Percentiles rank a stretch among this genome's conserved stretches.
These are phyloP conservation scores for Ylistrum balloti DNA, from an alignment of 1,140 invertebrate species.

Conservation along the genomic window DNA sequence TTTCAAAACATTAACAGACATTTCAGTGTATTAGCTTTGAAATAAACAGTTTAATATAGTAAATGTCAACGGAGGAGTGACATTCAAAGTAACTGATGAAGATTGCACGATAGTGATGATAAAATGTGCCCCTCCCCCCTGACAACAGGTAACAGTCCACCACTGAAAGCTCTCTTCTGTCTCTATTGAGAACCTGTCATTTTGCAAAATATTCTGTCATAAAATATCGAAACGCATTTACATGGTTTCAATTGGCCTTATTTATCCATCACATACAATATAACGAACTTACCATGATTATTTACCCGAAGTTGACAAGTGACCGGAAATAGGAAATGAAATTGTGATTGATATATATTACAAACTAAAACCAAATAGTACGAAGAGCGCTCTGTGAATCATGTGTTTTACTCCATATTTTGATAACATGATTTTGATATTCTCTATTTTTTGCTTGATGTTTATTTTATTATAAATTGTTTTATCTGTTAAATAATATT, in stretches of 20 bases:
- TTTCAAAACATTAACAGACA: too few species aligned
- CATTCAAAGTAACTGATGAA: too few species aligned
- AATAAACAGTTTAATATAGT: too few species aligned
- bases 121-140: too few species aligned
- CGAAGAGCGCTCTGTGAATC: neutral
- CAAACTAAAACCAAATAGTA: neutral
- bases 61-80: too few species aligned
- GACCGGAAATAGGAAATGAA: constrained; percentile 22
- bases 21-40: too few species aligned
- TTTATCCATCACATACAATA: neutral
- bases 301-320: neutral
- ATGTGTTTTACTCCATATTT: neutral
- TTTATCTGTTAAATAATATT: too few species aligned
- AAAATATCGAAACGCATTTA: neutral
- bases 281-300: neutral
- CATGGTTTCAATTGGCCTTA: neutral
- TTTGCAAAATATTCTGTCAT: neutral
- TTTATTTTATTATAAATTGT: too few species aligned
- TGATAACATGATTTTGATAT: neutral
- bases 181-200: neutral
- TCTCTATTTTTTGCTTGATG: too few species aligned
- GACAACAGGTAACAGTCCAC: too few species aligned
- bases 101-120: too few species aligned
- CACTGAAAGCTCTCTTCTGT: too few species aligned
- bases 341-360: neutral